phyloP scores from a whole-genome alignment of 2,888 invertebrate species.

The Tenthredo scrophulariae region DNA sequence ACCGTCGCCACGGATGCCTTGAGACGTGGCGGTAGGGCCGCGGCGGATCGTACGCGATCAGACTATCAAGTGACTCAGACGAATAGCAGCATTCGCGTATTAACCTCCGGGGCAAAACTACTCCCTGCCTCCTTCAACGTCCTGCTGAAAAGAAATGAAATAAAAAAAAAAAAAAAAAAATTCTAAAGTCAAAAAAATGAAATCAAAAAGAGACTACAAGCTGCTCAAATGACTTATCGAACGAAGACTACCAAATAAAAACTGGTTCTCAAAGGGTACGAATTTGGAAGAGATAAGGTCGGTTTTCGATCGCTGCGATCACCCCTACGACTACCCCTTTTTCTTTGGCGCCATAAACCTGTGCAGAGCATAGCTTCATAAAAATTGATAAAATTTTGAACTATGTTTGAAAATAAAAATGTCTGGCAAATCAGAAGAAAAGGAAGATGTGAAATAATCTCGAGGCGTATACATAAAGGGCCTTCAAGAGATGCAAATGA shows the following conservation, averaged over 20 bases:
- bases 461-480: neutral
- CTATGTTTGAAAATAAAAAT: no score
- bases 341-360: no score
- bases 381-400: no score
- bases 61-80: conserved; percentile 44
- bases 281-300: no score
- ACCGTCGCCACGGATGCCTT: conserved; percentile 23
- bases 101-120: conserved; percentile 34
- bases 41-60: conserved; percentile 42
- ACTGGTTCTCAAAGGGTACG: no score
- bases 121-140: neutral
- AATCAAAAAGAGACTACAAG: neutral
- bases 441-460: neutral
- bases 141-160: neutral
- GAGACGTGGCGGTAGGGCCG: conserved; percentile 36
- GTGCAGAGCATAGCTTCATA: no score
- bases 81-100: conserved; percentile 48
- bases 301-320: no score
- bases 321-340: no score
- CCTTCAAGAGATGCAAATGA: no score
- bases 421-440: no score
- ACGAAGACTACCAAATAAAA: no score
- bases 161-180: neutral
- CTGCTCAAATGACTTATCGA: neutral
- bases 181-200: neutral